phyloP scores from a whole-genome alignment of 1,140 invertebrate genomes.

The Metopolophium dirhodum region DNA sequence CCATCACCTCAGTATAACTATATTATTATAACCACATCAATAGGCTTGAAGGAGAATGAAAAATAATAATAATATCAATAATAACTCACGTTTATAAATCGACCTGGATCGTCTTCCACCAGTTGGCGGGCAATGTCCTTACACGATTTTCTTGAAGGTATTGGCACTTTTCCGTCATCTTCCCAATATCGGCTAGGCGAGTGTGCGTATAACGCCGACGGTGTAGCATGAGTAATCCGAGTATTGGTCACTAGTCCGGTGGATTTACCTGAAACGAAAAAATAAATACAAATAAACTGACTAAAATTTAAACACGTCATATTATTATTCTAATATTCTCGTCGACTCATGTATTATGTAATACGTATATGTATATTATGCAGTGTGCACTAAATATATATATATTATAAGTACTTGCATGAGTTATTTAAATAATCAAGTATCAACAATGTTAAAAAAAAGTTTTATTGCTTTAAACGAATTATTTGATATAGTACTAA shows the following conservation, averaged over 20 bases:
- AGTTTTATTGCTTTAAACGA: no score
- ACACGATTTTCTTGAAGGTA: conserved; percentile 64
- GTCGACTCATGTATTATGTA: no score
- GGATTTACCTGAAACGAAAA: conserved; percentile 56
- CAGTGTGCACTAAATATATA: no score
- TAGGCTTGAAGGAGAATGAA: not conserved
- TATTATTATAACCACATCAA: not conserved
- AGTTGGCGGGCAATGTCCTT: conserved; percentile 79
- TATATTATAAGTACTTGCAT: no score
- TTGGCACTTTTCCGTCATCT: conserved; percentile 71
- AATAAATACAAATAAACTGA: not conserved
- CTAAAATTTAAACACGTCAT: not conserved
- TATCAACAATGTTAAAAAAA: no score
- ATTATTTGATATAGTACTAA: no score
- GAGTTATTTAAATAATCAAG: no score
- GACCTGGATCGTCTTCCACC: conserved; percentile 73
- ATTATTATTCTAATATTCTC: no score
- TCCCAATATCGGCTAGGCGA: conserved; percentile 78
- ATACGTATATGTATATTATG: no score
- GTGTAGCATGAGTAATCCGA: conserved; percentile 79
- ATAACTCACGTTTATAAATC: conserved; percentile 70
- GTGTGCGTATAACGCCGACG: conserved; percentile 80
- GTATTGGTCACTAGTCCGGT: conserved; percentile 59
- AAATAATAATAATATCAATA: not conserved
- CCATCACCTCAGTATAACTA: not conserved